Conservation (phyloP, 2,113 vertebrate genomes). For the Dipodomys merriami region DNA sequence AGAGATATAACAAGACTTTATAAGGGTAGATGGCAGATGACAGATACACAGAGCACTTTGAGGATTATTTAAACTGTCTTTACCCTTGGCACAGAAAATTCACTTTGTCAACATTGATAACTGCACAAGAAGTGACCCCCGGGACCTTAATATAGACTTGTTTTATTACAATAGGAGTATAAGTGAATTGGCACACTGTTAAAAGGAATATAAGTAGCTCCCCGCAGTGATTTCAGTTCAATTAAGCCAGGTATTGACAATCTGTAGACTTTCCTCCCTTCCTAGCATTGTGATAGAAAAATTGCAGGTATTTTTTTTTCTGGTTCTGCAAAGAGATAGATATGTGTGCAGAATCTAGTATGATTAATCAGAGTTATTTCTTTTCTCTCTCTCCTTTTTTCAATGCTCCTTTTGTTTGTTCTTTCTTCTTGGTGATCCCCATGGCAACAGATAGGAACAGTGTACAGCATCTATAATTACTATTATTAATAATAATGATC, state of each 20-base stretch:
- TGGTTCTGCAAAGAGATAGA: conserved; percentile 36
- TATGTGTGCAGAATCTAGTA: conserved; percentile 58
- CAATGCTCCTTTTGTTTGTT: conserved; percentile 25
- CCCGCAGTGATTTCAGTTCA: conserved; percentile 67
- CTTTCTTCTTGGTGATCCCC: conserved; percentile 31
- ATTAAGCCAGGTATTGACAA: conserved; percentile 65
- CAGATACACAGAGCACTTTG: neutral
- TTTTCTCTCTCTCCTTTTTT: neutral
- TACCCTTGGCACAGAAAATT: conserved; percentile 37
- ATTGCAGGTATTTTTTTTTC: neutral
- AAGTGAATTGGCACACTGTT: conserved; percentile 66
- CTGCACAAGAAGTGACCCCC: conserved; percentile 50
- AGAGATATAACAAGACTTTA: neutral
- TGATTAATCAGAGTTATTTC: conserved; percentile 59
- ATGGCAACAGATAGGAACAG: conserved; percentile 46
- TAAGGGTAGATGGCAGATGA: neutral
- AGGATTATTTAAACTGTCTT: conserved; percentile 49
- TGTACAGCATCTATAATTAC: conserved; percentile 63
- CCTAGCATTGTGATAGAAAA: conserved; percentile 57
- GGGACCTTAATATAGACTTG: conserved; percentile 57
- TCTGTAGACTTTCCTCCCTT: conserved; percentile 62
- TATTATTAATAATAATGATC: conserved; percentile 65
- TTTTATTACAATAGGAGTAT: conserved; percentile 64
- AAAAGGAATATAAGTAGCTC: conserved; percentile 56
- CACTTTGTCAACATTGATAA: conserved; percentile 70